Conservation (phyloP, 2,888 invertebrate species). For the Andrena hattorfiana region DNA sequence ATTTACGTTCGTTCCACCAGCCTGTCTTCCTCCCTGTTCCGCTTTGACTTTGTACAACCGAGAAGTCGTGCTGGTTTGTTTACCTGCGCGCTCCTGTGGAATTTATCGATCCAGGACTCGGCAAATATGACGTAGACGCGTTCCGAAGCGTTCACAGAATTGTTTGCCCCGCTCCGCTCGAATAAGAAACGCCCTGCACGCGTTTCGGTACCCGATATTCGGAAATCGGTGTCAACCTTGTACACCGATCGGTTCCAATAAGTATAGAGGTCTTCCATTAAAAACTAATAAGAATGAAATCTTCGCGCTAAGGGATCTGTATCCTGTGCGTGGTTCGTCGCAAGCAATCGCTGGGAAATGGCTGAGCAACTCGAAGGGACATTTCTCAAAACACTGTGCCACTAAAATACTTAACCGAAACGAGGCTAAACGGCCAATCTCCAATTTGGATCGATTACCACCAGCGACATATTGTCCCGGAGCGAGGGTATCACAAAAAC, state of each 20-base stretch:
- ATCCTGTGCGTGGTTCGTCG: no score
- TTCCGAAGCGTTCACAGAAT: constrained; percentile 4
- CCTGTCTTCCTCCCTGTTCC: constrained; percentile 35
- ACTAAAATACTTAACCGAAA: no score
- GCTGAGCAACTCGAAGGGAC: no score
- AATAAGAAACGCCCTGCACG: not conserved
- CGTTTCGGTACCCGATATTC: not conserved
- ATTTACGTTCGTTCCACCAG: constrained; percentile 66
- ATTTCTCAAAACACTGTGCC: no score
- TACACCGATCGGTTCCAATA: not conserved
- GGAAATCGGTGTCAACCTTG: not conserved
- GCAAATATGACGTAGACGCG: constrained; percentile 30
- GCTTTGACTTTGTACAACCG: constrained; percentile 29
- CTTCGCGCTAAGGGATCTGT: no score
- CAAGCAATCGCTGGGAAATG: no score
- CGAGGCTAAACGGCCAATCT: no score
- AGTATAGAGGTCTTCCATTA: no score
- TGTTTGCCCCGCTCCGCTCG: not conserved
- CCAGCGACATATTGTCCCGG: not conserved
- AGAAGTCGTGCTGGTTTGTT: constrained; percentile 48
- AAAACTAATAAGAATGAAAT: no score
- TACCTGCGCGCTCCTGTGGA: constrained; percentile 29
- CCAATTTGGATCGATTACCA: not conserved
- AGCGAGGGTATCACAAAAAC: not conserved
- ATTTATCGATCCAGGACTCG: constrained; percentile 31